Conservation (phyloP, 2,888 invertebrate genomes). For the Plutella xylostella region DNA sequence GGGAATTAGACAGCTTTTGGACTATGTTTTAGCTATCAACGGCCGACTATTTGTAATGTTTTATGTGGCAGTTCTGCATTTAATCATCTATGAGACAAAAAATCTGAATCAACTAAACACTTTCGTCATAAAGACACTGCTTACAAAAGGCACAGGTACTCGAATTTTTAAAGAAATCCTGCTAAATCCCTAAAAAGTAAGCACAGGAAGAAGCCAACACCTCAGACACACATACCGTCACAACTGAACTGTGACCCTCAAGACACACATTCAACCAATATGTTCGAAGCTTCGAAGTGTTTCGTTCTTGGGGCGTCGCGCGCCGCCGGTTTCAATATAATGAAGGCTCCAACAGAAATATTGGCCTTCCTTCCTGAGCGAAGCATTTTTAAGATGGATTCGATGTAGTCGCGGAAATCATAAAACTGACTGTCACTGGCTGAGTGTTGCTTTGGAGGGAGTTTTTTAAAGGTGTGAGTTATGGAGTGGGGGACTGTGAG, state of each 20-base stretch:
- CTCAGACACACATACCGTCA: not conserved
- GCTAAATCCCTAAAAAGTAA: too few species aligned
- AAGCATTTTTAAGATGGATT: slow-evolving; percentile 14
- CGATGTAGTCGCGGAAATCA: slow-evolving; percentile 5
- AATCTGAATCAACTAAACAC: too few species aligned
- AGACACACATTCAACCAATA: slow-evolving; percentile 17
- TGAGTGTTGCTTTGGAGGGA: too few species aligned
- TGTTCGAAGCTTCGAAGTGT: slow-evolving; percentile 1
- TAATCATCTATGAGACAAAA: too few species aligned
- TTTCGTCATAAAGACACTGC: too few species aligned
- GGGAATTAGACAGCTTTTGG: not conserved
- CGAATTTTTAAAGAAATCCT: too few species aligned
- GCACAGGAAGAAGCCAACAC: not conserved
- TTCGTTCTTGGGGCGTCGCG: slow-evolving; percentile 30
- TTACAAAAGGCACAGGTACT: too few species aligned
- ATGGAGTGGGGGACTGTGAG: too few species aligned
- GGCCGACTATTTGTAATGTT: too few species aligned
- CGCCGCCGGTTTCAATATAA: slow-evolving; percentile 36
- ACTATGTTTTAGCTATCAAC: too few species aligned
- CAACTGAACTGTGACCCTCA: slow-evolving; percentile 1
- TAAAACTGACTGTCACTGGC: not conserved
- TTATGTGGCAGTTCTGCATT: too few species aligned
- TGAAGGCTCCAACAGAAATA: slow-evolving; percentile 41
- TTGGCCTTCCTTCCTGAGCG: slow-evolving; percentile 45
- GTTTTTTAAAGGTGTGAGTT: too few species aligned